Evolutionary conservation across 2,113 vertebrate genomes (phyloP), one percentile per base, ranked within the genome.

Genomic region (Talpa occidentalis): DNA sequence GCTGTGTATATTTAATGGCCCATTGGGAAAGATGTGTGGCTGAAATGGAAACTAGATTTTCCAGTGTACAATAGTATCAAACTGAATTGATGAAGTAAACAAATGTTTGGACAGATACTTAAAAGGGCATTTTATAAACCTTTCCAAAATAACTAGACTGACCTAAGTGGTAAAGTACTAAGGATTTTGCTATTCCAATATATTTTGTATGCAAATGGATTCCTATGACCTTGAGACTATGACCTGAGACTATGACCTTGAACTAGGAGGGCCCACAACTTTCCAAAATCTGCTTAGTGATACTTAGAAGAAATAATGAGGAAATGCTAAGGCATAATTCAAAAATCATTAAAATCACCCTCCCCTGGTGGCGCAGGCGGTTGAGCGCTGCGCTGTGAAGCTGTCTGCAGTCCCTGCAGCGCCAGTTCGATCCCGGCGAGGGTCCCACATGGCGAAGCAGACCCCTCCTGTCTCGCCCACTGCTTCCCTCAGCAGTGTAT

Each of bases 291-390:
- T 88, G 35, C 30, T 64, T 86, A 85, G 73, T 76, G 62, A 72
- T 84, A 24, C 77, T 82, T 83, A 56, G 81, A 92, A 85, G 89
- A 96, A 91, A 49, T 59, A 72, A 95, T 56, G n/a, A 90, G 64
- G 70, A 90, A 87, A 93, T 62, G 6, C 90, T 73, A 93, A 79
- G 37, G 56, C 40, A 74, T 69, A 76, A 95, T 90, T 95, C n/a
- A 97, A 94, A 95, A 90, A 87, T 94, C 32, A 89, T 95, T 97
- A 88, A 97, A 94, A 35, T 70, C 10, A 17, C 87, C 77, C 79
- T n/a, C n/a, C n/a, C n/a, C n/a, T n/a, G n/a, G n/a, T n/a, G n/a
- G n/a, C n/a, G n/a, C n/a, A n/a, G n/a, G n/a, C n/a, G n/a, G n/a
- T n/a, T n/a, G n/a, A n/a, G n/a, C n/a, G n/a, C n/a, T n/a, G n/a